These are phyloP conservation scores for Boloria selene DNA, from an alignment of 2,888 invertebrate species.

Conservation along the genomic window DNA sequence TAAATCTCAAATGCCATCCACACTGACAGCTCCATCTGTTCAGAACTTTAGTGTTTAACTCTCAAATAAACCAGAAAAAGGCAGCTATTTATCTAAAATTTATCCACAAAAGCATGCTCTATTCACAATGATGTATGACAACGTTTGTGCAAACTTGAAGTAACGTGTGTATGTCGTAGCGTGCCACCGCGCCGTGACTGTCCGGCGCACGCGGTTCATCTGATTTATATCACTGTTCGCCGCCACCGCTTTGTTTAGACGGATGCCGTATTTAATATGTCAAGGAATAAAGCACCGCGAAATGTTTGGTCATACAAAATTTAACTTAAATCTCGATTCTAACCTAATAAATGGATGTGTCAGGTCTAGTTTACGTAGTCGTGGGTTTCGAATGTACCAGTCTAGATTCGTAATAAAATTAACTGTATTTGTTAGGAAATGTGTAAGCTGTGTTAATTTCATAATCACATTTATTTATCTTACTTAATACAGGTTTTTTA, in stretches of 20 bases:
- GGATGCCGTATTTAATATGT: conserved; percentile 47
- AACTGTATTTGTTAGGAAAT: neutral
- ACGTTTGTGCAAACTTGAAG: conserved; percentile 21
- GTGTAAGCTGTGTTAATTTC: too few relatives aligned
- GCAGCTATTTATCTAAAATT: neutral
- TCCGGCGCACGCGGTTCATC: conserved; percentile 53
- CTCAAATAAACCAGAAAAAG: conserved; percentile 2
- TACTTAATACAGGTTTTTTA: too few relatives aligned
- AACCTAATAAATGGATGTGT: conserved; percentile 20
- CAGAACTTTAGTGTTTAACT: neutral
- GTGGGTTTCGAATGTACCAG: neutral
- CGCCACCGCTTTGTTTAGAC: conserved; percentile 48
- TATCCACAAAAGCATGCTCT: neutral
- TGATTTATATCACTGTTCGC: conserved; percentile 48
- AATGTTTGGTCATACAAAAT: conserved; percentile 22
- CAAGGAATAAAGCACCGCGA: conserved; percentile 44
- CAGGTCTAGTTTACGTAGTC: conserved; percentile 22
- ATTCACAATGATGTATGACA: conserved; percentile 18
- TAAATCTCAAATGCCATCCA: too few relatives aligned
- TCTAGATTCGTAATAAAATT: neutral
- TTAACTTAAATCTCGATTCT: conserved; percentile 20
- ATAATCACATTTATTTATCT: too few relatives aligned
- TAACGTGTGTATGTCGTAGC: conserved; percentile 32
- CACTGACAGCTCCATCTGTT: too few relatives aligned
- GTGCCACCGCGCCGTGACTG: conserved; percentile 44